Conservation (phyloP, 1,140 invertebrate species). For the Drosophila funebris region DNA sequence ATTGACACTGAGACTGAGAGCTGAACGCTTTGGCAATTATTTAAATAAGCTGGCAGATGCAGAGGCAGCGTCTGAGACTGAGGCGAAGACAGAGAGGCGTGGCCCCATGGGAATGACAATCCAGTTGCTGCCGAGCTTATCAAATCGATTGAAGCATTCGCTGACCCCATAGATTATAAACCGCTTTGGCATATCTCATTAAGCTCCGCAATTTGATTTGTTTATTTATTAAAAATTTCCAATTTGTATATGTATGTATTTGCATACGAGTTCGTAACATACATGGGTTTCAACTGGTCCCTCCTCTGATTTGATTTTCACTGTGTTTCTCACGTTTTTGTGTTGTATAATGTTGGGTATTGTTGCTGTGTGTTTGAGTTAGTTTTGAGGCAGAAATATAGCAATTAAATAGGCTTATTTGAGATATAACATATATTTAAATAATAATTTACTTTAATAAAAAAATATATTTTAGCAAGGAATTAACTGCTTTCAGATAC, state of each 20-base stretch:
- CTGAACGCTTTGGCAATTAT: conserved; percentile 39
- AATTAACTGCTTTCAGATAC: too few relatives aligned
- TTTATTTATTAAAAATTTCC: background rate
- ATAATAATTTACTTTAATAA: too few relatives aligned
- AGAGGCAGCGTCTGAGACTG: background rate
- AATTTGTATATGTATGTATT: background rate
- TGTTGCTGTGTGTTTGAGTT: background rate
- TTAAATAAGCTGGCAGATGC: conserved; percentile 61
- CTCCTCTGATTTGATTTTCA: conserved; percentile 4
- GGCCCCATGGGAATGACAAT: background rate
- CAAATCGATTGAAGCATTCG: background rate
- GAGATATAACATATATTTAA: too few relatives aligned
- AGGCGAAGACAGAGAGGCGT: background rate
- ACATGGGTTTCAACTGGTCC: background rate
- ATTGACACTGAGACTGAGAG: conserved; percentile 47
- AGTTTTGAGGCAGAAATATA: background rate
- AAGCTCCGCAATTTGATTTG: background rate
- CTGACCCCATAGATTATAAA: conserved; percentile 12
- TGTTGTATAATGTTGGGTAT: background rate
- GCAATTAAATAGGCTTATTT: too few relatives aligned
- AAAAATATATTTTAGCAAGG: too few relatives aligned
- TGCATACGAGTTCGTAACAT: background rate
- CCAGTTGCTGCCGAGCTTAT: conserved; percentile 27
- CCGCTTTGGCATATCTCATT: too few relatives aligned
- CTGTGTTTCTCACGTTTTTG: background rate